Evolutionary conservation across 2,888 invertebrate species (phyloP).

Genomic region (Hylaea fasciaria): DNA sequence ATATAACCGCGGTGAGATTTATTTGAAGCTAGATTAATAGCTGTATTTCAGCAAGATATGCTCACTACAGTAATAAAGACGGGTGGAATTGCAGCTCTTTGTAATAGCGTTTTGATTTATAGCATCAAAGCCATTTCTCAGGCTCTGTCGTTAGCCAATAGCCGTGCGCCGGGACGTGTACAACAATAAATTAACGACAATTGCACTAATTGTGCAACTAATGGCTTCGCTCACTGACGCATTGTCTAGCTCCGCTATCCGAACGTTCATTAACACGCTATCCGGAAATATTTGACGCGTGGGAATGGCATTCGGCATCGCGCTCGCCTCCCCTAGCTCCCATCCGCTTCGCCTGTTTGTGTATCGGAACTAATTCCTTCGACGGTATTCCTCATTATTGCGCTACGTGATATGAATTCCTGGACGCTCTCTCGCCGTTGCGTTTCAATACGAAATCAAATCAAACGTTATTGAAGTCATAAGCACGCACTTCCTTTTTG

Average conservation of each 20-base stretch:
- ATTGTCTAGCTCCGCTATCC: slow-evolving; percentile 73
- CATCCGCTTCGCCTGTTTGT: slow-evolving; percentile 43
- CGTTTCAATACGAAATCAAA: slow-evolving; percentile 55
- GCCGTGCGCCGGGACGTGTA: slow-evolving; percentile 56
- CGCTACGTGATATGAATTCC: slow-evolving; percentile 68
- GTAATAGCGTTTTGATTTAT: slow-evolving; percentile 40
- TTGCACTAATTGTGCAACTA: slow-evolving; percentile 83
- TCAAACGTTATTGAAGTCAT: slow-evolving; percentile 59
- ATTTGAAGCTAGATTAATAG: slow-evolving; percentile 17
- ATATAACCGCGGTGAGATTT: slow-evolving; percentile 8
- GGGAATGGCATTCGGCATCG: slow-evolving; percentile 61
- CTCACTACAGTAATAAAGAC: slow-evolving; percentile 27
- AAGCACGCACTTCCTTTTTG: slow-evolving; percentile 50
- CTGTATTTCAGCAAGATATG: slow-evolving; percentile 12
- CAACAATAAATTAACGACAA: slow-evolving; percentile 81
- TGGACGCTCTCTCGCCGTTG: slow-evolving; percentile 39
- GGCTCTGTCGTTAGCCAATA: slow-evolving; percentile 37
- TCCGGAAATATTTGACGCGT: slow-evolving; percentile 69
- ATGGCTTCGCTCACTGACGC: slow-evolving; percentile 72
- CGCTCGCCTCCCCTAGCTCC: slow-evolving; percentile 31
- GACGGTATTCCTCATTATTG: slow-evolving; percentile 63
- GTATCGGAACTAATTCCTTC: slow-evolving; percentile 48
- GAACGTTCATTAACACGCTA: slow-evolving; percentile 66
- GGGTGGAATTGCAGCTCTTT: slow-evolving; percentile 27
- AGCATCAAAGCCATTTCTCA: slow-evolving; percentile 35